Percentiles rank a stretch among this genome's conserved stretches.
Conservation (phyloP, 2,113 vertebrate genomes). For the Platysternon megacephalum region DNA sequence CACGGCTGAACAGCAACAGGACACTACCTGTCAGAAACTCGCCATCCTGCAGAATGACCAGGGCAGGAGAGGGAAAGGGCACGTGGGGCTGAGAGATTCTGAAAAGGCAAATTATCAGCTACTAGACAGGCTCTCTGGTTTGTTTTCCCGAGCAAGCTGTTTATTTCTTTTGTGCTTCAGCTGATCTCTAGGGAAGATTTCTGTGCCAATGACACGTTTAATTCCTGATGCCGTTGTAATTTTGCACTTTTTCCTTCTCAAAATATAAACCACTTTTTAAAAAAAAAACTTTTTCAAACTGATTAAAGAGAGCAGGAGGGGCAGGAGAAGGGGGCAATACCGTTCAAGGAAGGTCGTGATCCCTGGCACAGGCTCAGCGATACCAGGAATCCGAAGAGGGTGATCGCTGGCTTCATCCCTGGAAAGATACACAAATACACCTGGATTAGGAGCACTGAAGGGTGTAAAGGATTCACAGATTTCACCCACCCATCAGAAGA, state of each 20-base stretch:
- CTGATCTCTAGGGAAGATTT: no score
- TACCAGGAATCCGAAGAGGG: constrained; percentile 26
- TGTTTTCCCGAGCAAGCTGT: no score
- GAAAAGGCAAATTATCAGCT: no score
- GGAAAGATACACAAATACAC: background rate
- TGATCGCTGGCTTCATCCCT: constrained; percentile 61
- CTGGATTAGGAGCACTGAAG: background rate
- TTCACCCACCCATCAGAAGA: fast-evolving
- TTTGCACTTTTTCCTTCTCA: background rate
- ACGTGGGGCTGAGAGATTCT: no score
- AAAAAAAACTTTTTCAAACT: background rate
- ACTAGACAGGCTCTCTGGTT: no score
- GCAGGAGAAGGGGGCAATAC: background rate
- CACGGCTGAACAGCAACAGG: no score
- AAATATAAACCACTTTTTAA: background rate
- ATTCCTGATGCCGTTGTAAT: background rate
- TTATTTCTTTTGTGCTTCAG: no score
- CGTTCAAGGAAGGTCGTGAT: background rate
- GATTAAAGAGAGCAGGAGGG: background rate
- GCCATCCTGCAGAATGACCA: background rate
- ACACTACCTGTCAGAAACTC: background rate
- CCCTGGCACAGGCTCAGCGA: background rate
- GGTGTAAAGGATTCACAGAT: fast-evolving
- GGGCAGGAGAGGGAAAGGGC: background rate
- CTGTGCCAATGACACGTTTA: background rate